Base-by-base conservation (phyloP, 2,113 vertebrate species). In the Numenius arquata region DNA sequence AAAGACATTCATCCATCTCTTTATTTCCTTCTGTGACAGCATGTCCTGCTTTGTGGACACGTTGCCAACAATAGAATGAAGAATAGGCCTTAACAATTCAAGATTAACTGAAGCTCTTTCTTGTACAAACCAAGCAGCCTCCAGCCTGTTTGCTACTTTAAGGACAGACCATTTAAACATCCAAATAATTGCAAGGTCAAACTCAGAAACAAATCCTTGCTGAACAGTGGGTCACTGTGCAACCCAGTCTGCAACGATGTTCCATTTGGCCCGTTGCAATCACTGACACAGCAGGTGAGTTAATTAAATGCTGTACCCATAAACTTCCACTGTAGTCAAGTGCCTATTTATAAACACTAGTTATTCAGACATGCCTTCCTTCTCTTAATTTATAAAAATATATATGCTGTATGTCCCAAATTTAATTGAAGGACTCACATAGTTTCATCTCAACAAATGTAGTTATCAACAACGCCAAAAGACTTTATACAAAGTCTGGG, bases 1-100 rank as follows among this genome's bases (percentile, higher is more conserved):
- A 87, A 90, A 89, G 81, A 58, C 68, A 30, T 92, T 55, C 77
- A 94, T 79, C 81, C 77, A 83, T 76, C 85, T 84, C 68, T 79
- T 84, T 52, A 36, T 56, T 89, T 83, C 92, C 63, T 83, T 66
- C 89, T 79, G 66, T 66, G 72, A 91, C 81, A 91, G 40, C 81
- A 15, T 26, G 76, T 71, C 85, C 89, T 45, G 71, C 85, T 89
- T 50, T 36, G 36, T 32, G 52, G 55, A 71, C 48, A 23, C 0
- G 0, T 23, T 65, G 36, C 72, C 77, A 87, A 61, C 62, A 61
- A 45, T 1, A 55, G 56, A 50, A 55, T 13, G 56, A 92, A 66
- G 89, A 87, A 55, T n/a, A 62, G 32, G 6, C 25, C 19, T 66
- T 59, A 71, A 66, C 50, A 66, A 75, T 38, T 83, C 29, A 17